Evolutionary conservation across 2,888 invertebrate genomes (phyloP), one percentile per base, ranked within the genome.

Genomic region (Agrilus mali): DNA sequence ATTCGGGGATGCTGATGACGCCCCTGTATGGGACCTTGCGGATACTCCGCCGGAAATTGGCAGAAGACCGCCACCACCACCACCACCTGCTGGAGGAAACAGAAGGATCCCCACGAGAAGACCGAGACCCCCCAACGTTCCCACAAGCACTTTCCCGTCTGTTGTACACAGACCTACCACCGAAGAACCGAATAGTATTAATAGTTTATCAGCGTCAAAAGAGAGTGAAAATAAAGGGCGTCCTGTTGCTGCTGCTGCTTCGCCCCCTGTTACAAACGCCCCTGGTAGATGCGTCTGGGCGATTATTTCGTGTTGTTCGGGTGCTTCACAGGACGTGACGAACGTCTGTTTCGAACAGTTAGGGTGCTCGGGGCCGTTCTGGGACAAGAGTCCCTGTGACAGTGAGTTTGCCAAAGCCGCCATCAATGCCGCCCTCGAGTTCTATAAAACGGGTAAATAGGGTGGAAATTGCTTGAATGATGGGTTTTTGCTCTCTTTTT

Each of bases 261-360:
- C 55, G 58, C 8, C 40, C 5, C 13, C 16, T 12, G 32, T 32
- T 15, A 27, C 35, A 7, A 32, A 56, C 61, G 41, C 68, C 17
- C 68, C 80, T 1, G 70, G 77, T 7, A 71, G 73, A 1, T 87
- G 87, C 55, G 77, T 82, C 0, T 79, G 82, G 76, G 86, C 86
- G 0, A 81, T 86, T 40, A 66, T 84, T 6, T 75, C 79, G 2
- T 88, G 87, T 57, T 87, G 87, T 56, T 68, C 76, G 1, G 63
- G 66, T 1, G 63, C 66, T 0, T 65, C 65, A n/a, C 66, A 65
- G 45, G 62, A 68, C 12, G 64, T 75, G 40, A 64, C 70, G 3
- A 69, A 71, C 50, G 64, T 60, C 12, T 88, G 87, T 59, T 87
- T 87, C 47, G 86, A 86, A 61, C 66, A 73, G 7, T 64, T 81